Conservation (phyloP, 2,113 vertebrate genomes). For the Meriones unguiculatus region DNA sequence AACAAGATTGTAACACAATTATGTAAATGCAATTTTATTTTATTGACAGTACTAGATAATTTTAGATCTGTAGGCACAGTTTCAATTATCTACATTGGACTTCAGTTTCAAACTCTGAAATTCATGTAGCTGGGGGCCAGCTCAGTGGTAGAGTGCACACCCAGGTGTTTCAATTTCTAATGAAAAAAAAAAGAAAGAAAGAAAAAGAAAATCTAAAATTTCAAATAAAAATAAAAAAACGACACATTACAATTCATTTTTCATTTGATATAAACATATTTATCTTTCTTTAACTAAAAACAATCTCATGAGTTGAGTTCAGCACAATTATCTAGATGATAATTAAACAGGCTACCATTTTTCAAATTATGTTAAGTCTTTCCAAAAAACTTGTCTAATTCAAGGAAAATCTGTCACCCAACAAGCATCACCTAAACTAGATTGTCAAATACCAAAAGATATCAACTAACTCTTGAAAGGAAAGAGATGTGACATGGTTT, state of each 20-base stretch:
- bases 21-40: constrained; percentile 56
- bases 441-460: background rate
- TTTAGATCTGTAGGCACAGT: background rate
- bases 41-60: constrained; percentile 19
- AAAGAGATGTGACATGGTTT: background rate
- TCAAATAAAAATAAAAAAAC: background rate
- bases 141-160: background rate
- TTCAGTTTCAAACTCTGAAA: constrained; percentile 39
- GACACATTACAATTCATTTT: background rate
- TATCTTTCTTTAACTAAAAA: background rate
- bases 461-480: background rate
- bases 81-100: constrained; percentile 19
- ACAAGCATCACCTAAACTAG: background rate
- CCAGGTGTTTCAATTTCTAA: background rate
- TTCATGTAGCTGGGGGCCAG: background rate
- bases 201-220: background rate
- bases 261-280: background rate
- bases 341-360: background rate
- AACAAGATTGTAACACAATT: constrained; percentile 45
- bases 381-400: constrained; percentile 33
- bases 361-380: background rate
- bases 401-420: background rate
- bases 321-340: background rate
- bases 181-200: background rate
- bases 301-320: background rate